A percentile compares a stretch with the other conserved stretches of the same genome.
Evolutionary conservation across 2,888 invertebrate species (phyloP).

Genomic region (Ophioninae sp.): DNA sequence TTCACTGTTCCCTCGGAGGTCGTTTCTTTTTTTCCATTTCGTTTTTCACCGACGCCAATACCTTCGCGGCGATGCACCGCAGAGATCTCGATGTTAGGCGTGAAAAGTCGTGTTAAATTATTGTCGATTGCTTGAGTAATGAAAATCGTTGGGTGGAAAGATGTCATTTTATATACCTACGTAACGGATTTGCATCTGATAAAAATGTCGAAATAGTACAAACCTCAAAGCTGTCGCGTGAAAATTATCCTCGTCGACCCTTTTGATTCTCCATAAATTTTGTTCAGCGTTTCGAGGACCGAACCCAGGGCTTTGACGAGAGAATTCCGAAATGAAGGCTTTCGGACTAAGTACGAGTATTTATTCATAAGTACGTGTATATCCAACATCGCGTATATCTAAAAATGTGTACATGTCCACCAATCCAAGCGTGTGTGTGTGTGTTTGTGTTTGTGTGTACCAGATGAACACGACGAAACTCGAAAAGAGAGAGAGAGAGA

Average conservation of each 20-base stretch:
- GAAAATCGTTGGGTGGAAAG: neutral
- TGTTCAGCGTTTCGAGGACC: neutral
- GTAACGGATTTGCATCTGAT: neutral
- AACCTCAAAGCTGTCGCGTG: neutral
- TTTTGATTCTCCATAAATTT: conserved; percentile 2
- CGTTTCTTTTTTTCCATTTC: neutral
- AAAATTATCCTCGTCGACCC: neutral
- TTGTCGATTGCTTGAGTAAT: neutral
- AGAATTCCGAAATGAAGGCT: conserved; percentile 4
- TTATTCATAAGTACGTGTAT: neutral
- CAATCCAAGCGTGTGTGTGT: neutral
- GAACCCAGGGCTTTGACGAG: conserved; percentile 1
- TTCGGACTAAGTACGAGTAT: neutral
- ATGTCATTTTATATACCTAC: neutral
- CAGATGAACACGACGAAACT: conserved; percentile 31
- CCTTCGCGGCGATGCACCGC: neutral
- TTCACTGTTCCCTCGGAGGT: conserved; percentile 3
- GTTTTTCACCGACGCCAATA: conserved; percentile 3
- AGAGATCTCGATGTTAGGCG: neutral
- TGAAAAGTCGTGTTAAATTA: neutral
- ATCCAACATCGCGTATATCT: neutral
- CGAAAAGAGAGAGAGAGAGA: conserved; percentile 26
- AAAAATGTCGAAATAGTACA: too few relatives aligned
- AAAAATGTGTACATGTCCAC: conserved; percentile 1
- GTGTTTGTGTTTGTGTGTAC: neutral